These are phyloP conservation scores for Gallinago paraguaiae DNA, from an alignment of 2,113 vertebrate species.

Conservation along the genomic window DNA sequence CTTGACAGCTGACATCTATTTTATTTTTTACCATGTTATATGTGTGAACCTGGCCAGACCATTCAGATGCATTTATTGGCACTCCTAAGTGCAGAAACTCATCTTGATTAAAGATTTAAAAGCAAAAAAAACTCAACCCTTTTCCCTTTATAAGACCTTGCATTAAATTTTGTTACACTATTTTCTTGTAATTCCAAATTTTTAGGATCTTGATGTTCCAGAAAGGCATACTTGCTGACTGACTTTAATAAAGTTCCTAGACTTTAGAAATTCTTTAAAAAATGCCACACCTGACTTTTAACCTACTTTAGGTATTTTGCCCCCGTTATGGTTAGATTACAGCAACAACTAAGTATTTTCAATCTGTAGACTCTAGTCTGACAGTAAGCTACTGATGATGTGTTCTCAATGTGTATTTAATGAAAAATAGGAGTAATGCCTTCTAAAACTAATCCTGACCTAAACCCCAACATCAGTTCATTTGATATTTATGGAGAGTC, in stretches of 20 bases:
- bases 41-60: not conserved
- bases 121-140: not conserved
- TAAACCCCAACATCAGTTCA: not conserved
- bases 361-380: not conserved
- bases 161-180: not conserved
- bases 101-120: not conserved
- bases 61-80: not conserved
- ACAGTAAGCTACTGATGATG: not conserved
- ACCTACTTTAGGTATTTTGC: fast-evolving
- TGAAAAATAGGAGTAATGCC: not conserved
- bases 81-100: not conserved
- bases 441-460: not conserved
- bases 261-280: not conserved
- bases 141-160: not conserved
- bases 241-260: not conserved
- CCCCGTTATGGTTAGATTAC: not conserved
- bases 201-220: not conserved
- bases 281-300: not conserved
- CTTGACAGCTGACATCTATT: not conserved
- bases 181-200: not conserved
- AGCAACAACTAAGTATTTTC: not conserved
- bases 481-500: not conserved
- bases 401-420: not conserved
- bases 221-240: not conserved
- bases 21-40: not conserved